phyloP scores from a whole-genome alignment of 2,797 vertebrate genomes.

The Eleutherodactylus coqui region DNA sequence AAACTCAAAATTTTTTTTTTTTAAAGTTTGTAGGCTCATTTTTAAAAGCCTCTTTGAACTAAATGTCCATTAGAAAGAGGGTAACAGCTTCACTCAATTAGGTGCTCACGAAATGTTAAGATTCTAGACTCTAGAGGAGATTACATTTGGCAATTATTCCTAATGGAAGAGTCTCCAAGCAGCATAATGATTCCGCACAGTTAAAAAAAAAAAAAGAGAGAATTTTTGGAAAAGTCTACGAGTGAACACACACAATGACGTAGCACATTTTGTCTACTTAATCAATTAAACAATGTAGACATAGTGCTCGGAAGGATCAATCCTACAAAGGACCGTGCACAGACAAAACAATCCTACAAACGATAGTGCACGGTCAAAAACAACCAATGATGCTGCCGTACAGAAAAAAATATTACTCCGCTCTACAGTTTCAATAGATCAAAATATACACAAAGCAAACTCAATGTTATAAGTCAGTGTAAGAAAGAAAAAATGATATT shows the following conservation, averaged over 20 bases:
- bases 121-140: slow-evolving; percentile 53
- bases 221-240: not conserved
- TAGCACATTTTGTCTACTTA: slow-evolving; percentile 20
- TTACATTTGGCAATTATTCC: slow-evolving; percentile 55
- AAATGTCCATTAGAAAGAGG: slow-evolving; percentile 46
- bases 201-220: not conserved
- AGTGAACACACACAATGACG: slow-evolving; percentile 24
- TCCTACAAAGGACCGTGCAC: not conserved
- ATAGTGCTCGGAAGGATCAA: not conserved
- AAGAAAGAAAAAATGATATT: not conserved
- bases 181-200: slow-evolving; percentile 27
- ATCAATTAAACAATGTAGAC: not conserved
- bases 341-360: not conserved
- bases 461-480: not conserved
- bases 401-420: not conserved
- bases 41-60: slow-evolving; percentile 49
- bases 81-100: slow-evolving; percentile 57
- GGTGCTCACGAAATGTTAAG: slow-evolving; percentile 52
- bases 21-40: slow-evolving; percentile 22
- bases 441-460: not conserved
- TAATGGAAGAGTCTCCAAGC: slow-evolving; percentile 54
- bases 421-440: not conserved
- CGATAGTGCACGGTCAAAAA: not conserved
- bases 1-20: not conserved
- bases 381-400: not conserved